Percentiles rank a stretch among this genome's conserved stretches.
phyloP scores from a whole-genome alignment of 2,888 invertebrate species.

The Aphodius granarius region DNA sequence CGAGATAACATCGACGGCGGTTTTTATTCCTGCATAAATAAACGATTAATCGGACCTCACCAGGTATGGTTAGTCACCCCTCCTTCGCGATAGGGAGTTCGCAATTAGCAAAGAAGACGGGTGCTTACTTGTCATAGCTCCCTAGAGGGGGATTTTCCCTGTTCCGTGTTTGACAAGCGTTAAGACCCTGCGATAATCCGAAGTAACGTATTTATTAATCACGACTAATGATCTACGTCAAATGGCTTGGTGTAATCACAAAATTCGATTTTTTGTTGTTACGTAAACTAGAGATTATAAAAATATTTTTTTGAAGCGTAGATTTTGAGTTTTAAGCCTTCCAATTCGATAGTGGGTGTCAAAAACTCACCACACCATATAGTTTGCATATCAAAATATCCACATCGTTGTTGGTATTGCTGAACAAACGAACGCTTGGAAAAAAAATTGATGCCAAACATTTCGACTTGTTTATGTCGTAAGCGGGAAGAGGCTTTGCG shows the following conservation, averaged over 20 bases:
- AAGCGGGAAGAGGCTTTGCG: not conserved
- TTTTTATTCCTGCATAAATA: slow-evolving; percentile 10
- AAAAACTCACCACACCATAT: not conserved
- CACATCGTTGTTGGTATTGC: not conserved
- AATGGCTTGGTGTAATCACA: too few relatives aligned
- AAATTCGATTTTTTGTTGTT: too few relatives aligned
- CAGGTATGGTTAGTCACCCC: not conserved
- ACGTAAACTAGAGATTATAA: too few relatives aligned
- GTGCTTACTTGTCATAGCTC: not conserved
- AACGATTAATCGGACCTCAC: slow-evolving; percentile 5
- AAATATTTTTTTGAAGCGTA: too few relatives aligned
- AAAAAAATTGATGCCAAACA: not conserved
- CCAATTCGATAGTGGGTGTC: too few relatives aligned
- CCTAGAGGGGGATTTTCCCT: not conserved
- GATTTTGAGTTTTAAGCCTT: too few relatives aligned
- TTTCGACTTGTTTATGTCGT: not conserved
- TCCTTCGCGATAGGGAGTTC: not conserved
- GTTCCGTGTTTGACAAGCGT: slow-evolving; percentile 45
- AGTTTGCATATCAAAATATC: not conserved
- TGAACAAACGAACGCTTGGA: not conserved
- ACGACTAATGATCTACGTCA: slow-evolving; percentile 39
- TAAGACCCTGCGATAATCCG: slow-evolving; percentile 47
- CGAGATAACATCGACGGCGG: slow-evolving; percentile 9
- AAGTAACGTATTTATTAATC: slow-evolving; percentile 42
- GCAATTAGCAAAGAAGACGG: not conserved